Evolutionary conservation across 2,797 vertebrate genomes (phyloP), one percentile per base, ranked within the genome.

Genomic region (Pipistrellus kuhlii): DNA sequence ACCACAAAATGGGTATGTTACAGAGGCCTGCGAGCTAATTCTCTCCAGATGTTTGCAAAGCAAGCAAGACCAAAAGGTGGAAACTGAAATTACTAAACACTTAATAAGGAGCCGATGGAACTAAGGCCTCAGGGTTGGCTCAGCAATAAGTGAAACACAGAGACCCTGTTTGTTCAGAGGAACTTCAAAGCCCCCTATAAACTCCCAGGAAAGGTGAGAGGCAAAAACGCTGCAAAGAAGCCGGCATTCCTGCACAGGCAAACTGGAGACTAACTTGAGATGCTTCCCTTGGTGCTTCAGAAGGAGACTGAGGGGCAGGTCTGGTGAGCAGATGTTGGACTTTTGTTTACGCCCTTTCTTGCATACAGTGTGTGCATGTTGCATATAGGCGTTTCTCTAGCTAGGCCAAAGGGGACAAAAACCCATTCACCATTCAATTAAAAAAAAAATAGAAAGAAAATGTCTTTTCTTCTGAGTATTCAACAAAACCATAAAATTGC

Each of bases 151-250:
- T 38, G 86, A 91, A 96, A 95, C 92, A 94, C 96, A 93, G 95
- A 97, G 91, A 94, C 86, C 87, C 81, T 95, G 91, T 96, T 94
- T 97, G 94, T 95, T 94, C 95, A 93, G 93, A 86, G 72, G 41
- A 92, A 96, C 92, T 95, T 97, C 96, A 97, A 96, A 97, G 96
- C 46, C n/a, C 20, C 83, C 95, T 85, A 94, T 97, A 96, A 97
- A 97, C 82, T 84, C 81, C 66, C 57, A 88, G 88, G 92, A 82
- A 97, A 97, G 96, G 97, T 96, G 94, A 96, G 95, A 96, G 95
- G 92, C 91, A 90, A 91, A 91, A 90, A 68, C 46, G 38, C 85
- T 59, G 32, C 77, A 88, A 92, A 90, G 87, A 91, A 93, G 51
- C 87, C 73, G 71, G 76, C 94, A 93, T 95, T 95, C 93, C 90